A percentile compares a stretch with the other conserved stretches of the same genome.
These are phyloP conservation scores for Gymnoscopelus microlampas DNA, from an alignment of 2,797 vertebrate genomes.

Conservation along the genomic window DNA sequence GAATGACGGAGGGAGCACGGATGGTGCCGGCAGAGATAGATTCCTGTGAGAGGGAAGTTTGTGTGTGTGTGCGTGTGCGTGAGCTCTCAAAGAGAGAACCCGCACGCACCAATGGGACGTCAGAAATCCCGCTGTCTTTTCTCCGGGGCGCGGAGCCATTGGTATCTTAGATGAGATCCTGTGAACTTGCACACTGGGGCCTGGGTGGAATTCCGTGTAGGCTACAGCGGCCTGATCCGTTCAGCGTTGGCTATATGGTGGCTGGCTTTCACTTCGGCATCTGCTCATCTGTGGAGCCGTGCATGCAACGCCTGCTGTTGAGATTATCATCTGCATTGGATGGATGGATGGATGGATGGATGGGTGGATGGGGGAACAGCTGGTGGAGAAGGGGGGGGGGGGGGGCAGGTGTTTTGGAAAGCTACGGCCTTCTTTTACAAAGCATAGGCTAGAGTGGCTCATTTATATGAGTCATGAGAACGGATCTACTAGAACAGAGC, in stretches of 20 bases:
- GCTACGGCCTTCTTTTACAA: neutral
- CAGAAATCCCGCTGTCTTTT: no score
- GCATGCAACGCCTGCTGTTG: neutral
- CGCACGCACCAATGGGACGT: no score
- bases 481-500: neutral
- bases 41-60: slow-evolving; percentile 3
- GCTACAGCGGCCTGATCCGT: no score
- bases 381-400: neutral
- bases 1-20: no score
- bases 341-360: neutral
- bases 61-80: neutral
- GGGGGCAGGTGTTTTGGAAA: neutral
- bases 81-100: no score
- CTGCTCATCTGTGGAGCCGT: neutral
- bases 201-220: no score
- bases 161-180: no score
- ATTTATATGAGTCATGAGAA: neutral
- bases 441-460: neutral
- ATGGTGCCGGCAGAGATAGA: no score
- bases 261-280: neutral
- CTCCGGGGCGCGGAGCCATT: no score
- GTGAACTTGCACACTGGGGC: no score
- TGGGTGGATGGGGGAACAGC: neutral
- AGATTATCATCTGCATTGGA: neutral
- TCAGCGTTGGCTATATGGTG: no score